Evolutionary conservation across 2,888 invertebrate genomes (phyloP), one percentile per base, ranked within the genome.

Genomic region (Linyphia triangularis): DNA sequence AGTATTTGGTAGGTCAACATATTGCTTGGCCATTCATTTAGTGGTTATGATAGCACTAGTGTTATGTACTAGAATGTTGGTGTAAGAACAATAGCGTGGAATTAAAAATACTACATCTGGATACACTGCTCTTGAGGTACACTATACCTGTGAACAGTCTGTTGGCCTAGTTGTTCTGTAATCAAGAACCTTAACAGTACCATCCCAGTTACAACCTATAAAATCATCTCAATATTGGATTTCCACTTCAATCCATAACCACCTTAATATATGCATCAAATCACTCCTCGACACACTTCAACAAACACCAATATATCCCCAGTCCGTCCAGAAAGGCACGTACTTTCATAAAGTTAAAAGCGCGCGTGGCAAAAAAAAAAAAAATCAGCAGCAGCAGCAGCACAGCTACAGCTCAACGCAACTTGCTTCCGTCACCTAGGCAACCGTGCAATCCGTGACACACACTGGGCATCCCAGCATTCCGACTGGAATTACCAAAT

Each of bases 301-400:
- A 51, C 16, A n/a, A 13, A 51, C 5, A 33, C 40, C 10, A 13
- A 13, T 40, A 13, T n/a, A 9, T 5, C n/a, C 77, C 63, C 63
- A 40, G 22, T 77, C 59, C 24, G 5, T 24, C 61, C 40, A 13
- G 43, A 40, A 37, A 63, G 40, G 63, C 81, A 81, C 81, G 81
- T 70, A 30, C 69, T 81, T 81, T 81, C 81, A 81, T 81, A 81
- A 81, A 81, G 81, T 81, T 81, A 81, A 81, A 81, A 81, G 65
- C 79, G 65, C 79, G 19, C 43, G 24, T 40, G 40, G 40, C 22
- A 13, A 43, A 69, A 77, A 22, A 19, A 63, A 28, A 61, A 63
- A 26, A 63, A 37, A 37, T 61, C 19, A 59, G 33, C 22, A 33
- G 19, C 37, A 22, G n/a, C 13, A 51, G 51, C 13, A 51, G 51